Conservation (phyloP, 2,113 vertebrate species). For the Scophthalmus maximus region DNA sequence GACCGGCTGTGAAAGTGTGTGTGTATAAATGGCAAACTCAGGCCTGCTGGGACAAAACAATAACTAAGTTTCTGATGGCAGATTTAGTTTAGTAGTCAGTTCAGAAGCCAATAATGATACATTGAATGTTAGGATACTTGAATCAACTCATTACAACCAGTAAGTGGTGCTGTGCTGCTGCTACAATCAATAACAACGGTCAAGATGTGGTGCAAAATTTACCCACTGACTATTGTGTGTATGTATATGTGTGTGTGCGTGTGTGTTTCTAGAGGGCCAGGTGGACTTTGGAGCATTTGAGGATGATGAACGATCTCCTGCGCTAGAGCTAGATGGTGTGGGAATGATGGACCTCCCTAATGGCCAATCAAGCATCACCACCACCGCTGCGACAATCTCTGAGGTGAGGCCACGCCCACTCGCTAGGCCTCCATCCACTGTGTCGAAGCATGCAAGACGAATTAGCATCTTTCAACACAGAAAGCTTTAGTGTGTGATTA, state of each 20-base stretch:
- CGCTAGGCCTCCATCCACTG: not conserved
- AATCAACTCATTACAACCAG: conserved; percentile 1
- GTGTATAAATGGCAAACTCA: conserved; percentile 19
- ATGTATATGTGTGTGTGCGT: not conserved
- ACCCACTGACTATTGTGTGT: not conserved
- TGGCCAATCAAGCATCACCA: conserved; percentile 88
- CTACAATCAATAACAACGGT: not conserved
- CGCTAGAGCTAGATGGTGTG: conserved; percentile 85
- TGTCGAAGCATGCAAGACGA: not conserved
- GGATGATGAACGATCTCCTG: conserved; percentile 84
- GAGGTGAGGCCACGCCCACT: conserved; percentile 84
- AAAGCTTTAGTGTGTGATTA: not conserved
- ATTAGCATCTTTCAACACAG: not conserved
- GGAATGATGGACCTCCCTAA: conserved; percentile 96
- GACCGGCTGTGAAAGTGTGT: conserved; percentile 22
- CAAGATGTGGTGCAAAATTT: not conserved
- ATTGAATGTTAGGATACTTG: not conserved
- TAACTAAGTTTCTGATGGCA: not conserved
- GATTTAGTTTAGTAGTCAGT: not conserved
- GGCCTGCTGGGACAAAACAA: not conserved
- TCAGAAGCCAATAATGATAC: too few species aligned
- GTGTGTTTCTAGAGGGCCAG: conserved; percentile 75
- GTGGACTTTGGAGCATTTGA: conserved; percentile 80
- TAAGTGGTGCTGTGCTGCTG: conserved; percentile 53
- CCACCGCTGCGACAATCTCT: conserved; percentile 85